Conservation (phyloP, 2,113 vertebrate species). For the Sus scrofa region T2T-Sscrofa CM000812.6:266407501-266408000, state of each 20-base stretch:
- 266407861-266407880: not conserved
- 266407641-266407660: not conserved
- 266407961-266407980: conserved; percentile 17
- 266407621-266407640: not conserved
- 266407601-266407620: not conserved
- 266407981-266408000: conserved; percentile 48
- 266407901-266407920: not conserved
- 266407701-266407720: not conserved
- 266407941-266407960: conserved; percentile 20
- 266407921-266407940: not conserved
- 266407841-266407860: not conserved
- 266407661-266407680: not conserved
- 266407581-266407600: not conserved
- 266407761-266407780: not conserved
- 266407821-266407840: not conserved
- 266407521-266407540: not conserved
- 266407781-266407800: not conserved
- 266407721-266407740: not conserved
- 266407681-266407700: not conserved
- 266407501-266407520: not conserved
- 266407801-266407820: not conserved
- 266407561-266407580: not conserved
- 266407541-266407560: not conserved
- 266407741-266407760: not conserved
- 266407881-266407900: not conserved